Evolutionary conservation across 2,888 invertebrate species (phyloP).

Genomic region (Mythimna albipuncta): DNA sequence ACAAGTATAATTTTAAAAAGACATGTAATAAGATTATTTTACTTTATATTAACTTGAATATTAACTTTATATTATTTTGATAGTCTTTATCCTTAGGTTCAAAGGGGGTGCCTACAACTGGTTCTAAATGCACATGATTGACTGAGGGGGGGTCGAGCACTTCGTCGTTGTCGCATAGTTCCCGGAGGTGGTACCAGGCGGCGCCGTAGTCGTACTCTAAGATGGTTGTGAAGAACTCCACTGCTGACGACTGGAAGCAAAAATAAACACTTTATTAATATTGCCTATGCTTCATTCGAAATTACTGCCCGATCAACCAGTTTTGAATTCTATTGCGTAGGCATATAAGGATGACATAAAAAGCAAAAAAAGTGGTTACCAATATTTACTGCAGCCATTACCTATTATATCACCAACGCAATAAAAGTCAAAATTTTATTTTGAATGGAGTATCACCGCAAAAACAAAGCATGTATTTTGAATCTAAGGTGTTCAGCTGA

Average conservation of each 20-base stretch:
- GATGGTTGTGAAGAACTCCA: slow-evolving; percentile 89
- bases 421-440: no score
- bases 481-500: no score
- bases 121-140: slow-evolving; percentile 62
- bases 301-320: no score
- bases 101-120: slow-evolving; percentile 77
- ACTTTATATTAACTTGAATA: slow-evolving; percentile 68
- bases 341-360: no score
- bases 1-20: slow-evolving; percentile 30
- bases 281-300: no score
- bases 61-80: slow-evolving; percentile 76
- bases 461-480: not conserved
- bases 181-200: slow-evolving; percentile 79
- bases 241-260: slow-evolving; percentile 84
- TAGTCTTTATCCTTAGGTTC: slow-evolving; percentile 72
- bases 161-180: slow-evolving; percentile 74
- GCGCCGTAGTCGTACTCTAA: slow-evolving; percentile 85
- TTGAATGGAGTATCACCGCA: no score
- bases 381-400: no score
- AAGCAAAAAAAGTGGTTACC: no score
- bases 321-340: no score
- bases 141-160: slow-evolving; percentile 68
- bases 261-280: not conserved
- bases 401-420: no score
- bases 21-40: slow-evolving; percentile 53